Evolutionary conservation across 2,797 vertebrate species (phyloP), one percentile per base, ranked within the genome.

Genomic region (Neoniphon sammara): DNA sequence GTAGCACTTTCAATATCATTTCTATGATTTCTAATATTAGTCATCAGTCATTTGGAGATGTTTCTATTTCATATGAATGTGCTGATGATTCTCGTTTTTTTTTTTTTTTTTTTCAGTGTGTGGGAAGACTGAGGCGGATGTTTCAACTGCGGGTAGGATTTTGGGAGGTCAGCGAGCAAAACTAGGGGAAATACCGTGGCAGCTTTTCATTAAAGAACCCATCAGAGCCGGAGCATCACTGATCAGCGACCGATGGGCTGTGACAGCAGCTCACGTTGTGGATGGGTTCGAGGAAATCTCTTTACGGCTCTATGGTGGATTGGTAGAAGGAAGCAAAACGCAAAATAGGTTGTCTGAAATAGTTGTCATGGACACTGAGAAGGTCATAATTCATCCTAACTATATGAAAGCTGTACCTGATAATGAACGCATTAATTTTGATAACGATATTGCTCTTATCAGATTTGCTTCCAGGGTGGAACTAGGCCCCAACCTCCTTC

Each of bases 261-360:
- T 99, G 71, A 99, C 97, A 0, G 96, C 97, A 1, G 97, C 97
- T 56, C 96, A 98, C 0, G 94, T 98, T 0, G 90, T 98, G 54
- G 91, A 95, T 0, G 44, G 0, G 0, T 0, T 1, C 1, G 1
- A 0, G 0, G 0, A 18, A 3, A 23, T 0, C 0, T 0, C 2
- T 21, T 59, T 87, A 0, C 0, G 0, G 0, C 21, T 94, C 49
- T 87, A 1, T 3, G 70, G 96, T 0, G 87, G 89, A 8, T 80
- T 91, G 1, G 14, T 75, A 47, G 21, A 85, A 0, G 85, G 58
- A 47, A 59, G 53, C 0, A 53, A 46, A 0, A 73, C 83, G 3
- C 0, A 0, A 3, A 0, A 0, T 0, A 15, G 0, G 0, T 4
- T 0, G 0, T 7, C 61, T 11, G 4, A 7, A 0, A 0, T 4